Conservation (phyloP, 1,140 invertebrate species). For the Drosophila murphyi region DNA sequence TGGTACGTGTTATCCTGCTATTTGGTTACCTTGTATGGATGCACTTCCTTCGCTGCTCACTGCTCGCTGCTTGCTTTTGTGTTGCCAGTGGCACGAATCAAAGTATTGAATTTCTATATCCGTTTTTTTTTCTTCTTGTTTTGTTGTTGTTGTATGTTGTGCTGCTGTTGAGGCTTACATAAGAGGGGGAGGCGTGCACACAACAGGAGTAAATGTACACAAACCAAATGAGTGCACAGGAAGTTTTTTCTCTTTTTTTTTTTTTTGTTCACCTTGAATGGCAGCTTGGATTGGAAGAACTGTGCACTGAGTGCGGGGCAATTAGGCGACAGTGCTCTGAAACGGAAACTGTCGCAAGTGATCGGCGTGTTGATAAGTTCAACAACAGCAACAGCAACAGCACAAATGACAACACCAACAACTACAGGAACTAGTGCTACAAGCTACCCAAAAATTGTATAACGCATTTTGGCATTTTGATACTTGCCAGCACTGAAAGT, state of each 20-base stretch:
- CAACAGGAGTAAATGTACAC: slow-evolving; percentile 59
- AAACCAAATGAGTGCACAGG: slow-evolving; percentile 78
- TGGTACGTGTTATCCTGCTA: slow-evolving; percentile 82
- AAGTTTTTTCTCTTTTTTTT: slow-evolving; percentile 56
- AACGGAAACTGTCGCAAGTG: slow-evolving; percentile 81
- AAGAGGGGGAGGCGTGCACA: not conserved
- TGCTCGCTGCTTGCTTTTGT: slow-evolving; percentile 1
- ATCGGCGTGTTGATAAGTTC: slow-evolving; percentile 80
- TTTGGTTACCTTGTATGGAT: slow-evolving; percentile 82
- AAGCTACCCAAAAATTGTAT: slow-evolving; percentile 42
- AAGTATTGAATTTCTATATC: slow-evolving; percentile 84
- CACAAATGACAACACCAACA: slow-evolving; percentile 26
- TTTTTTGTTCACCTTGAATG: slow-evolving; percentile 72
- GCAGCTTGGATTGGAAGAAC: slow-evolving; percentile 24
- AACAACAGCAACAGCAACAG: slow-evolving; percentile 47
- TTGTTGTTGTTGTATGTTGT: slow-evolving; percentile 57
- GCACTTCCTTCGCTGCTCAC: slow-evolving; percentile 62
- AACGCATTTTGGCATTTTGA: slow-evolving; percentile 46
- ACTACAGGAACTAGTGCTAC: slow-evolving; percentile 24
- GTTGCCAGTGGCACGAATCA: slow-evolving; percentile 75
- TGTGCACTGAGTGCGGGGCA: slow-evolving; percentile 69
- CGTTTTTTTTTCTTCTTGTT: slow-evolving; percentile 71
- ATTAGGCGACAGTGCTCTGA: slow-evolving; percentile 71
- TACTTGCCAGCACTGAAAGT: slow-evolving; percentile 51
- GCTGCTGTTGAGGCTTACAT: not conserved